Conservation (phyloP, 2,113 vertebrate species). For the Eolophus roseicapilla region DNA sequence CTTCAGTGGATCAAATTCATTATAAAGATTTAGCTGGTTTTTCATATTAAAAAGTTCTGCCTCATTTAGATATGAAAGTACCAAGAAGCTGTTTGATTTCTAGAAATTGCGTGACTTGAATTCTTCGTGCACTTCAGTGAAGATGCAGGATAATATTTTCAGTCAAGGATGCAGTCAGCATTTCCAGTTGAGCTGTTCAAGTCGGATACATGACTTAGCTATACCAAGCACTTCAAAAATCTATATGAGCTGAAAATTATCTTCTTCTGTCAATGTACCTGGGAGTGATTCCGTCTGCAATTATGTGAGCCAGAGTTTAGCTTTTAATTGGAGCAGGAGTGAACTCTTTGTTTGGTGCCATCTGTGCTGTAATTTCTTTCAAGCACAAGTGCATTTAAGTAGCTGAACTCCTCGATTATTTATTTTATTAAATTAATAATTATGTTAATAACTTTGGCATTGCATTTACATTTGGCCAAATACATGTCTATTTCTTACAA, state of each 20-base stretch:
- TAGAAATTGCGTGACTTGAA: slow-evolving; percentile 11
- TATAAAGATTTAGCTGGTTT: not conserved
- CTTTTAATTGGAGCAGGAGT: slow-evolving; percentile 37
- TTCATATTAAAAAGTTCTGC: not conserved
- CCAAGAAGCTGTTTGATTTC: not conserved
- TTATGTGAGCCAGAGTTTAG: slow-evolving; percentile 25
- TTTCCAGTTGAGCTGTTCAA: slow-evolving; percentile 35
- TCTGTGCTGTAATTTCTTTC: slow-evolving; percentile 33
- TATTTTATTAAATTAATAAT: slow-evolving; percentile 33
- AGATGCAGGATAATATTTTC: not conserved
- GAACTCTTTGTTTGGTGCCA: slow-evolving; percentile 37
- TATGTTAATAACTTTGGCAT: not conserved
- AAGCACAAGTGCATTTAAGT: slow-evolving; percentile 22
- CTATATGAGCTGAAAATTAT: not conserved
- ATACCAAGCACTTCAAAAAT: not conserved
- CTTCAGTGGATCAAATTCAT: not conserved
- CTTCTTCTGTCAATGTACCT: slow-evolving; percentile 37
- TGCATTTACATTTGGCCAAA: not conserved
- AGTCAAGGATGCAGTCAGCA: not conserved
- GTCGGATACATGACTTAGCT: not conserved
- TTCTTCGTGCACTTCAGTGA: not conserved
- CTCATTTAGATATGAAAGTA: not conserved
- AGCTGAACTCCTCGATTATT: not conserved
- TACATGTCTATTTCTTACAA: not conserved
- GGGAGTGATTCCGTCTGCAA: not conserved